Conservation (phyloP, 2,888 invertebrate species). For the Cryptosula pallasiana region DNA sequence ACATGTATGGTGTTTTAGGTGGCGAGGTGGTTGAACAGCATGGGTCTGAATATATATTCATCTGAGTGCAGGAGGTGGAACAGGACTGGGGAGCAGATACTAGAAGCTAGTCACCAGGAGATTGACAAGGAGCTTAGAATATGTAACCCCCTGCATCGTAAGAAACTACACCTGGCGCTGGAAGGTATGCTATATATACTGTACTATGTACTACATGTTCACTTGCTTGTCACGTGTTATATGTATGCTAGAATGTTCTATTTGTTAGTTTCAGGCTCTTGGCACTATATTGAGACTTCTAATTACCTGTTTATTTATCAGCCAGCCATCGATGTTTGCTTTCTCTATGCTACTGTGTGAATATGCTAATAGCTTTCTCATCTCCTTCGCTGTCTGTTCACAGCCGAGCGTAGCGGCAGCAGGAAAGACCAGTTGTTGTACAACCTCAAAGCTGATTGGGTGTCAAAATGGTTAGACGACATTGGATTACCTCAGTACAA, state of each 20-base stretch:
- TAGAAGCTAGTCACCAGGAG: constrained; percentile 69
- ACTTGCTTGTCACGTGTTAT: no score
- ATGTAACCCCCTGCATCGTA: constrained; percentile 73
- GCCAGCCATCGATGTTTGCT: no score
- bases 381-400: no score
- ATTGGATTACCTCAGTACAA: constrained; percentile 93
- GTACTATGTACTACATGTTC: no score
- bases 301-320: no score
- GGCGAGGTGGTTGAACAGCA: constrained; percentile 46
- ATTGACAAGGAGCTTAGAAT: constrained; percentile 70
- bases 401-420: constrained; percentile 11
- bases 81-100: constrained; percentile 71
- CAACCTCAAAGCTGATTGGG: constrained; percentile 25
- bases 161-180: constrained; percentile 74
- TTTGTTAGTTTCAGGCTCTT: no score
- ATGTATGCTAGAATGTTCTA: no score
- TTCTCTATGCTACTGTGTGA: no score
- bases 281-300: no score
- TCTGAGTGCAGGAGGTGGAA: constrained; percentile 78
- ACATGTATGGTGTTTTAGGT: constrained; percentile 31
- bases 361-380: no score
- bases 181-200: constrained; percentile 39
- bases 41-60: constrained; percentile 62
- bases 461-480: constrained; percentile 81
- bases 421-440: constrained; percentile 11